phyloP scores from a whole-genome alignment of 1,140 invertebrate species.

The Bombus confusus region DNA sequence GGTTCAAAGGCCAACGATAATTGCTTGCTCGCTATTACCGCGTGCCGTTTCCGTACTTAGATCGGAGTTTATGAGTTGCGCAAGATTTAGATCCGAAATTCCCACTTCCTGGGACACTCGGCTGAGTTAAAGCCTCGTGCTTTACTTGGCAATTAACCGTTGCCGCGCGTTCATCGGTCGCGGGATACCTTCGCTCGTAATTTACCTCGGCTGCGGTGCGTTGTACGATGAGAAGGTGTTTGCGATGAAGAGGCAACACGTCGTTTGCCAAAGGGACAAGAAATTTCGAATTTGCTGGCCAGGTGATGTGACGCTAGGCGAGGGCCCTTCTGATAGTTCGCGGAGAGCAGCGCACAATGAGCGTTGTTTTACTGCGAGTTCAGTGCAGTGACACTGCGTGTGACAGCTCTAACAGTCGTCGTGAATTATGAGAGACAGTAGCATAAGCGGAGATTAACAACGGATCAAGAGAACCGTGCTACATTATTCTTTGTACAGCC shows the following conservation, averaged over 20 bases:
- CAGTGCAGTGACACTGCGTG: not conserved
- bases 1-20: conserved; percentile 50
- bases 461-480: not conserved
- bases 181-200: conserved; percentile 22
- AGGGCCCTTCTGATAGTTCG: not conserved
- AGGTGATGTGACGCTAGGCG: not conserved
- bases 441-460: not conserved
- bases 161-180: conserved; percentile 19
- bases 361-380: conserved; percentile 1
- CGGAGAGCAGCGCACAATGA: not conserved
- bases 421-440: not conserved
- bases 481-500: not conserved
- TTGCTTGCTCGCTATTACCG: conserved; percentile 60
- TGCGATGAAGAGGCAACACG: not conserved
- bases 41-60: conserved; percentile 35
- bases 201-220: conserved; percentile 20
- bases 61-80: conserved; percentile 51
- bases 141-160: conserved; percentile 32
- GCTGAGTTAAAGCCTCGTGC: not conserved
- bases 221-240: not conserved
- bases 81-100: conserved; percentile 64
- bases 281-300: conserved; percentile 25
- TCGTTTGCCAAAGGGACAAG: not conserved
- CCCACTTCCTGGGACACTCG: conserved; percentile 3
- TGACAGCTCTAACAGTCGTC: not conserved